Base-by-base conservation (phyloP, 2,888 invertebrate species). In the Papilio gigon region DNA sequence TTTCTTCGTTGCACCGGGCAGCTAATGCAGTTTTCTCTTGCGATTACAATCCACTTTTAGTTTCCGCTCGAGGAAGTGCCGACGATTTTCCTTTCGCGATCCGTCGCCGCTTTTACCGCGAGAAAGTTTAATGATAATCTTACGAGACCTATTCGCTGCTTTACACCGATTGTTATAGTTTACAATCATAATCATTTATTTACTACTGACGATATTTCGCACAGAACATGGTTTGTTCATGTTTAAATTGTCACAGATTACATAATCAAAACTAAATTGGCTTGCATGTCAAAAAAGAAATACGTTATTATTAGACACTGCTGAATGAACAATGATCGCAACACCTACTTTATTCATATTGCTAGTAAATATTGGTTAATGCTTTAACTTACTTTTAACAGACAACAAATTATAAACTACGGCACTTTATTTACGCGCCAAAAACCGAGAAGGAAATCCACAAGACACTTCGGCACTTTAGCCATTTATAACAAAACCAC, bases 51-150 rank as follows among this genome's bases (percentile, higher is more conserved):
- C 84, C 83, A 90, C 91, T 91, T 91, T 91, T 90, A 82, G 87
- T 91, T 91, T 91, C 89, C 89, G 85, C 86, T 89, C 77, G 85
- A 90, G 90, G 91, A 91, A 91, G 89, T 90, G 81, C 75, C 74
- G 75, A 75, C 77, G 80, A 85, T 89, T 90, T 91, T 91, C 89
- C 89, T 89, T 88, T 89, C 84, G 82, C 82, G 77, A 83, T 80
- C 80, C 79, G 79, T 84, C 78, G 79, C 84, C 78, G 88, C 88
- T 91, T 89, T 90, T 91, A 89, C 89, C 77, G n/a, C 61, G 61
- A 53, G 67, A 61, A 61, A 67, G 67, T 67, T 66, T 44, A 59
- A 59, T 42, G 22, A 59, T 66, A 59, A 59, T 59, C 33, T 44
- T 42, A n/a, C 22, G 58, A 65, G 27, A 30, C 53, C 27, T 56